Evolutionary conservation across 2,797 vertebrate species (phyloP), one percentile per base, ranked within the genome.

Genomic region (Chelmon rostratus): DNA sequence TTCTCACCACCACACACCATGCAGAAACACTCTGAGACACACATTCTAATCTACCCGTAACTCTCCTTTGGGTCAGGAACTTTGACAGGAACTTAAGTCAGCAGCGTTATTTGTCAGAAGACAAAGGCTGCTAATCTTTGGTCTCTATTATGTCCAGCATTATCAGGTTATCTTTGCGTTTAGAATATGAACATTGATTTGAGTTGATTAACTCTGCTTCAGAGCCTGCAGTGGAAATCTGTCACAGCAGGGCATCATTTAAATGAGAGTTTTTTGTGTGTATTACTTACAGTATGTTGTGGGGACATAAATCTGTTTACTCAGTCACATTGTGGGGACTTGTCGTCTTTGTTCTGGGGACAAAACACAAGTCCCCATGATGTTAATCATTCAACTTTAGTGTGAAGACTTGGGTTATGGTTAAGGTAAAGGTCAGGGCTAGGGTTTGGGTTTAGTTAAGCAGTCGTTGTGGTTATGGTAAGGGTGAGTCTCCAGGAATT

Each of bases 131-230:
- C 73, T 74, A 75, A 85, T 91, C 86, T 80, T 61, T 58, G 38
- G 47, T 79, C 76, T 76, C 54, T 82, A 79, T 81, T 73, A 40
- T 78, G 72, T 87, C 82, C 53, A 79, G 77, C 72, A 69, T 89
- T 79, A 91, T 88, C 76, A 87, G 66, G 82, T 75, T 73, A 87
- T 90, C 86, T 74, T 68, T 84, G 80, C 83, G 83, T 86, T 88
- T 75, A 76, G 84, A 70, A 85, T 82, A 78, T 73, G 81, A 82
- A 79, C 83, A 81, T 90, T 90, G 84, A 93, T 92, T 87, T 76
- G 83, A 83, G 78, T n/a, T 89, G 88, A 92, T 92, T 91, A 88
- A 88, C 66, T 89, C 76, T 61, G 76, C 75, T 76, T 87, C 82
- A 78, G 70, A 89, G 70, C 67, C 78, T 42, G 65, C 70, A 57